Evolutionary conservation across 2,797 vertebrate species (phyloP), one percentile per base, ranked within the genome.

Genomic region (Falco concolor): DNA sequence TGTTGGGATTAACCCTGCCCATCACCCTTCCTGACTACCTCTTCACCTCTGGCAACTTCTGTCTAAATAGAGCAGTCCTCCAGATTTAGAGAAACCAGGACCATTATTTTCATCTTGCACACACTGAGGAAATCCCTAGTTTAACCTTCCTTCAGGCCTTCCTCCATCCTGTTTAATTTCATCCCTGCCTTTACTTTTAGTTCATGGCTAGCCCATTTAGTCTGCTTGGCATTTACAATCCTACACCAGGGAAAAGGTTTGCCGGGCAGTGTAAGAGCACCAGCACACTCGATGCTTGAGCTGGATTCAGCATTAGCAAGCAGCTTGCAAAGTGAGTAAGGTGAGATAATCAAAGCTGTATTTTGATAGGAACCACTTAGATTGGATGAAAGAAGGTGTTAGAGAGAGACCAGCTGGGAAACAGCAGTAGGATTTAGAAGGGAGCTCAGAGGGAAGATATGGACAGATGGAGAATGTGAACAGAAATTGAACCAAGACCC

Each of bases 401-500:
- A 79, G 49, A 78, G 53, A 64, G 79, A 84, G 32, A 95, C 38
- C 3, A 8, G 18, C 77, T 91, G 87, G 80, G 70, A 87, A 88
- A 76, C 15, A 88, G 80, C 88, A 96, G 76, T 3, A 47, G 22
- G 18, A 24, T 61, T 95, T 82, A 94, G 73, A 50, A 84, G 87
- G 49, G 36, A 92, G 65, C 90, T 88, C 65, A 81, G 54, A 75
- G 24, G 49, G 73, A 91, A 90, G 83, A 79, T 69, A 88, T 22
- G n/a, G 83, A 75, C 92, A 96, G 92, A 97, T 95, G 94, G 95
- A 87, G 83, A 93, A 84, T 73, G n/a, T 30, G 93, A 95, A 81
- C 20, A 93, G 73, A 90, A 95, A 93, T 9, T 76, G 85, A 94
- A 91, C 61, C 1, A 10, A 93, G 85, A 90, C 80, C 45, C 0